Evolutionary conservation across 1,140 invertebrate genomes (phyloP).

Genomic region (Spodoptera litura): DNA sequence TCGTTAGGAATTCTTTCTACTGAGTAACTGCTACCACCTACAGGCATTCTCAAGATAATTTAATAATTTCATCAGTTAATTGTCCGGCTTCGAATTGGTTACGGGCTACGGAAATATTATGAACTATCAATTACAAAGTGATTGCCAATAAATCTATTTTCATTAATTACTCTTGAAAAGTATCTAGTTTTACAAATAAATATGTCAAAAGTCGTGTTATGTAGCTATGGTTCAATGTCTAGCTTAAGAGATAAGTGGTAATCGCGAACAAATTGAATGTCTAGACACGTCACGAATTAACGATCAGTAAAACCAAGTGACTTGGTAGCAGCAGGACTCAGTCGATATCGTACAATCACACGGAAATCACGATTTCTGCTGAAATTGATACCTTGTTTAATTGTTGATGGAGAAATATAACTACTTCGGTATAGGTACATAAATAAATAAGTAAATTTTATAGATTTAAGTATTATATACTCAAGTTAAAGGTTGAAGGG

Average conservation of each 20-base stretch:
- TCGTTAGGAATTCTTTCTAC: conserved; percentile 27
- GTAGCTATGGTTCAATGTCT: background rate
- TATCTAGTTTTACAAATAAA: background rate
- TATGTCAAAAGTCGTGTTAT: background rate
- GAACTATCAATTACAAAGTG: too few species aligned
- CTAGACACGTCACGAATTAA: conserved; percentile 6
- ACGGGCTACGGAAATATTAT: background rate
- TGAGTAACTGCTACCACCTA: conserved; percentile 3
- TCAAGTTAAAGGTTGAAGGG: too few species aligned
- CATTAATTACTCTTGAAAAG: background rate
- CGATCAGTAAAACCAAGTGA: background rate
- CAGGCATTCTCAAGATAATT: conserved; percentile 27
- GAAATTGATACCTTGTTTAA: background rate
- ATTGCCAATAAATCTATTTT: background rate
- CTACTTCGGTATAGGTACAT: too few species aligned
- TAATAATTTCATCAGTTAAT: conserved; percentile 35
- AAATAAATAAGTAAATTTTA: too few species aligned
- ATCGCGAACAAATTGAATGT: conserved; percentile 13
- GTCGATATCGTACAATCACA: conserved; percentile 24
- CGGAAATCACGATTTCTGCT: conserved; percentile 33
- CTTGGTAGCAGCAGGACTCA: background rate
- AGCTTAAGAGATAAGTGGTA: background rate
- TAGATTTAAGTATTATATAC: too few species aligned
- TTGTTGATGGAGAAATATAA: conserved; percentile 3
- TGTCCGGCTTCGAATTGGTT: background rate